A percentile compares a stretch with the other conserved stretches of the same genome.
Conservation (phyloP, 2,888 invertebrate species). For the Schizotus pectinicornis region DNA sequence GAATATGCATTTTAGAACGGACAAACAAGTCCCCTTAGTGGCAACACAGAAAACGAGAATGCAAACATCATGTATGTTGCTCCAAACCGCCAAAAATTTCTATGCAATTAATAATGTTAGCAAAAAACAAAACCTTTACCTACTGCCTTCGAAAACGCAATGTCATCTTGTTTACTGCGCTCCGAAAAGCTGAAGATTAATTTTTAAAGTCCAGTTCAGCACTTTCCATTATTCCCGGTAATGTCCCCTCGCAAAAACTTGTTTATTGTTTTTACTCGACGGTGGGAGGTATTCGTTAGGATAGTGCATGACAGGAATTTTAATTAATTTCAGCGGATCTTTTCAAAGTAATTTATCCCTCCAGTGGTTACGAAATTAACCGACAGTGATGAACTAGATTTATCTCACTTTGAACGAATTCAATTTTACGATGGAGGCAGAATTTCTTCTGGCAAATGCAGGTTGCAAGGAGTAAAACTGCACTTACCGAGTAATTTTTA, state of each 20-base stretch:
- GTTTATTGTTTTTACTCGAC: constrained; percentile 19
- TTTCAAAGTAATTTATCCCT: constrained; percentile 26
- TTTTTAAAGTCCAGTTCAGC: background rate
- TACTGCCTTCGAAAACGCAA: no score
- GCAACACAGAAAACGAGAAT: background rate
- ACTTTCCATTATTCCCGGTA: no score
- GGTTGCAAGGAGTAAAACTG: no score
- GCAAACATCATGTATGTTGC: background rate
- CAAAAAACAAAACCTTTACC: background rate
- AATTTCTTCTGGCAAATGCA: no score
- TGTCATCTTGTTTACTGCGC: background rate
- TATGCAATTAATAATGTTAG: background rate
- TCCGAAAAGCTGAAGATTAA: background rate
- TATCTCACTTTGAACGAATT: background rate
- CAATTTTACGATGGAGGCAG: no score
- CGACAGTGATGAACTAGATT: constrained; percentile 1
- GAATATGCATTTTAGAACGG: no score
- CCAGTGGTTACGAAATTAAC: constrained; percentile 22
- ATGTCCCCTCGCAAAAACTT: constrained; percentile 9
- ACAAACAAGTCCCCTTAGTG: no score
- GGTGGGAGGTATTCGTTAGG: constrained; percentile 15
- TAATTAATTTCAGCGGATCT: constrained; percentile 22
- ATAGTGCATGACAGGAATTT: constrained; percentile 25
- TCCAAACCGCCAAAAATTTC: background rate
- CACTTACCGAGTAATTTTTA: no score